phyloP scores from a whole-genome alignment of 2,888 invertebrate species.

The Zele albiditarsus region DNA sequence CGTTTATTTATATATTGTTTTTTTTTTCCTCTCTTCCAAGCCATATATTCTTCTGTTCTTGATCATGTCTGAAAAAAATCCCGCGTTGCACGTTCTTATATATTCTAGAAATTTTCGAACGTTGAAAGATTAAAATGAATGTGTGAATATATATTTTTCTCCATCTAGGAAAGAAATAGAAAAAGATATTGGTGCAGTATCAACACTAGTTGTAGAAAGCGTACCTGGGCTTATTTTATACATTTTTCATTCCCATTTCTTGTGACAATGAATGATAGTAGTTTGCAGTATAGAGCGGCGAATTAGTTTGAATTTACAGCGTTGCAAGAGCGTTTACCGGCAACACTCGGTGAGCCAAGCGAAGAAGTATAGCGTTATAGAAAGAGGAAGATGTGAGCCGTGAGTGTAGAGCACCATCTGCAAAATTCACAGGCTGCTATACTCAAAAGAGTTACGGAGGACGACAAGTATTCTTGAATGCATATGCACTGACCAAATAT shows the following conservation, averaged over 20 bases:
- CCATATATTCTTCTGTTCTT: constrained; percentile 35
- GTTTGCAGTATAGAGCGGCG: constrained; percentile 51
- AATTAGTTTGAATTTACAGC: constrained; percentile 54
- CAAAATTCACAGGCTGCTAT: constrained; percentile 50
- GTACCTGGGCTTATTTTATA: background rate
- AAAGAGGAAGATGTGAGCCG: constrained; percentile 23
- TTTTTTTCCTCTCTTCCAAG: constrained; percentile 33
- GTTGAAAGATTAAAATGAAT: constrained; percentile 30
- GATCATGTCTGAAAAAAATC: constrained; percentile 26
- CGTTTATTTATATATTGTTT: constrained; percentile 27
- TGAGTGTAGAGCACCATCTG: constrained; percentile 45
- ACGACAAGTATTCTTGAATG: constrained; percentile 9
- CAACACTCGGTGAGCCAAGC: constrained; percentile 36
- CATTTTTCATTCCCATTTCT: constrained; percentile 30
- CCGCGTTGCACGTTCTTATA: constrained; percentile 34
- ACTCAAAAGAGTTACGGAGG: constrained; percentile 27
- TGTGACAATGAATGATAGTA: constrained; percentile 45
- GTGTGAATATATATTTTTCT: constrained; percentile 3
- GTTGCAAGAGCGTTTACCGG: constrained; percentile 39
- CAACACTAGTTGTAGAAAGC: background rate
- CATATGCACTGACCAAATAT: constrained; percentile 6
- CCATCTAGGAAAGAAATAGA: background rate
- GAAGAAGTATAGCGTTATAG: constrained; percentile 16
- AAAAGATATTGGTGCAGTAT: constrained; percentile 16
- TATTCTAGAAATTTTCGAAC: constrained; percentile 39